Evolutionary conservation across 2,113 vertebrate genomes (phyloP), one percentile per base, ranked within the genome.

Genomic region (Macroglossus sobrinus): DNA sequence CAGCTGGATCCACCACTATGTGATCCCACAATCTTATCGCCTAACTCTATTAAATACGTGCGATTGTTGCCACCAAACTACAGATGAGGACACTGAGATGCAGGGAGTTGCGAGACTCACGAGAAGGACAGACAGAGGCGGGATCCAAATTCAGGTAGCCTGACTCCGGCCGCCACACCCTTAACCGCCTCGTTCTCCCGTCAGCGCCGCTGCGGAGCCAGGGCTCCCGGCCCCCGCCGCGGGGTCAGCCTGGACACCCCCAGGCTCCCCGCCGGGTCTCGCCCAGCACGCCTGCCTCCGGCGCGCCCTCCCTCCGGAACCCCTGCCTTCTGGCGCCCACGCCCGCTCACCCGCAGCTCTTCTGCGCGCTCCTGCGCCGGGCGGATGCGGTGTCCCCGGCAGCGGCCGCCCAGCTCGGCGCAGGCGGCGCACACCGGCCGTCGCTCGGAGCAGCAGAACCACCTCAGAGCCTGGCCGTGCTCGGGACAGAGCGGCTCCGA

Each of bases 371-470:
- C 94, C 96, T 97, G 98, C 75, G 99, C 97, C 9, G 97, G 97
- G 78, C 98, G 98, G 95, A 99, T 98, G 12, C 91, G 97, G 98
- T 99, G 99, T 26, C 98, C 98, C 74, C 85, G 97, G 97, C 99
- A 99, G 91, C 98, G 87, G 81, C 99, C 99, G 80, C 96, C 98
- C 64, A 66, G 93, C 81, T 50, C 90, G 53, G 98, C 96, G 95
- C 99, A 99, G 69, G 96, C 98, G 18, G 98, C 98, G 96, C 99
- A 99, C 76, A 99, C 98, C 1, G 97, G 97, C 79, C 98, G 99
- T 78, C 97, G 97, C 35, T 99, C 99, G 45, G 98, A 98, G 86
- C 96, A 91, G 55, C 99, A 99, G 98, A 99, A 99, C 98, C 98
- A 98, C 97, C 98, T 97, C 75, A 99, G 95, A 63, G 98, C 97